Base-by-base conservation (phyloP, 2,797 vertebrate genomes). In the Varecia variegata region DNA sequence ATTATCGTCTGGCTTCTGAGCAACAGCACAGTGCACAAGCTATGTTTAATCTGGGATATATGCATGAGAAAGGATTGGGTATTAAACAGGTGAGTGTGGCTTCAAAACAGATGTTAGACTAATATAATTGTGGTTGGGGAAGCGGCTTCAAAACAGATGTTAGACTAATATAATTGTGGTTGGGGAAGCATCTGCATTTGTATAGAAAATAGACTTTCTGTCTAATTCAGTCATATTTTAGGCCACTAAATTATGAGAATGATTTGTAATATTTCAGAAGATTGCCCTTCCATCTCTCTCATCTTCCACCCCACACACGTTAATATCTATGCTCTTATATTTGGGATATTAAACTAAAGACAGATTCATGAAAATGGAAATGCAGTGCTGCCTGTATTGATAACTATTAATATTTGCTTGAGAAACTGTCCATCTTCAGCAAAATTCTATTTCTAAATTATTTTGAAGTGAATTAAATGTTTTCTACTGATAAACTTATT, bases 41-140 rank as follows among this genome's bases (percentile, higher is more conserved):
- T 86, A 99, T 99, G 99, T 99, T 99, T 95, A 99, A 99, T 97
- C 97, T 99, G 98, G 99, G 99, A 0, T 99, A 99, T 97, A 99
- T 99, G 99, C 99, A 99, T 21, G 99, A 99, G 98, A 99, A 99
- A 94, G 99, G 99, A 9, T 98, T 99, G 67, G 99, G 99, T 70
- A 99, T 99, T 97, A 99, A 99, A 96, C 99, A 99, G 99, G 99
- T 99, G 94, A 96, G 98, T 50, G 10, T 47, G 94, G 0, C 4
- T 82, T 50, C n/a, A 13, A 17, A 7, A 47, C 54, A 25, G 0
- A 18, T 25, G 5, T 62, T 20, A 7, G 9, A 60, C 2, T 62
- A 45, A 54, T 23, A 12, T 21, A 8, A 11, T 10, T 47, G 54
- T 92, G 86, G 40, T n/a, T 40, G 7, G n/a, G n/a, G n/a, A n/a